phyloP scores from a whole-genome alignment of 1,140 invertebrate genomes.

The Ips typographus region DNA sequence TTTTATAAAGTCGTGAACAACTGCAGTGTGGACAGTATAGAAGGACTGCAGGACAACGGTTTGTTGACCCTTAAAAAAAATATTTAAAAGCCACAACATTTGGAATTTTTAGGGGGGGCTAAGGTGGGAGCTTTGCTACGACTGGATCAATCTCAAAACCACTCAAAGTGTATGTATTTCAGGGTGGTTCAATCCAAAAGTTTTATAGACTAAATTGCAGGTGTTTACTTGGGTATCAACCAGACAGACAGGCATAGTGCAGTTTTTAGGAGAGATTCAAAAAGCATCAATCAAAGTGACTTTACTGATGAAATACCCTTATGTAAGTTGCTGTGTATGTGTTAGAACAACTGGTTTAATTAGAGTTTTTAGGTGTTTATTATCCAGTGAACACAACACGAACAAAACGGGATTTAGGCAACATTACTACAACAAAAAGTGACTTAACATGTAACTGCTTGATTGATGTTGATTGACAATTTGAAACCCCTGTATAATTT shows the following conservation, averaged over 20 bases:
- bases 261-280: too few species aligned
- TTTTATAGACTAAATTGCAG: too few species aligned
- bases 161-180: not conserved
- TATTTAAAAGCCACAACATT: not conserved
- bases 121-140: not conserved
- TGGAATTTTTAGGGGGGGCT: not conserved
- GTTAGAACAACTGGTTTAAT: too few species aligned
- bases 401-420: not conserved
- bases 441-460: not conserved
- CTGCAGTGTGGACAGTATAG: slow-evolving; percentile 10
- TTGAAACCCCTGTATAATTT: not conserved
- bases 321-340: too few species aligned
- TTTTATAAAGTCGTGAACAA: slow-evolving; percentile 39
- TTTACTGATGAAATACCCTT: too few species aligned
- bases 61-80: not conserved
- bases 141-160: not conserved
- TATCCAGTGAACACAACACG: not conserved
- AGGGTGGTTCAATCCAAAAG: not conserved
- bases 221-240: too few species aligned
- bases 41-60: not conserved
- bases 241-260: too few species aligned
- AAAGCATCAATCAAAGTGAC: too few species aligned
- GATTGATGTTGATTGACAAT: not conserved
- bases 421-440: not conserved
- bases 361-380: too few species aligned